A percentile compares a stretch with the other conserved stretches of the same genome.
Conservation (phyloP, 2,888 invertebrate species). For the Melolontha melolontha region DNA sequence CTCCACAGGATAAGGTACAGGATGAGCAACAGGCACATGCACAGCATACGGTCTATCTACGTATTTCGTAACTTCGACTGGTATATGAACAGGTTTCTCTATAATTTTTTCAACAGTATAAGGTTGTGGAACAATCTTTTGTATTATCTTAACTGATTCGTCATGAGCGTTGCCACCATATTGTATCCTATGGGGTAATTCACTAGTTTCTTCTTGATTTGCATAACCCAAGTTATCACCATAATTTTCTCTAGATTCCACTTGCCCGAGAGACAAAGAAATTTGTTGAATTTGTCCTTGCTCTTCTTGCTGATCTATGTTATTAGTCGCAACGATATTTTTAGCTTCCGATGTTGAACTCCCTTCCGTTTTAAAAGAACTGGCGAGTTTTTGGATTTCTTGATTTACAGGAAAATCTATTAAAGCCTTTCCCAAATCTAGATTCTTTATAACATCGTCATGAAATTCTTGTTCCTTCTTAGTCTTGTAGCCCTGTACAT, state of each 20-base stretch:
- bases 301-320: slow-evolving; percentile 51
- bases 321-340: not conserved
- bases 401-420: slow-evolving; percentile 29
- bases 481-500: slow-evolving; percentile 62
- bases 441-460: slow-evolving; percentile 23
- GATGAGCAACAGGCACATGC: slow-evolving; percentile 62
- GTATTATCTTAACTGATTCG: slow-evolving; percentile 47
- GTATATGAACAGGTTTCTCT: slow-evolving; percentile 60
- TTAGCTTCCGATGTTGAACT: slow-evolving; percentile 10
- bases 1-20: slow-evolving; percentile 65
- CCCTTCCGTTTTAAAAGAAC: not conserved
- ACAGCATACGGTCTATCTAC: slow-evolving; percentile 63
- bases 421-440: slow-evolving; percentile 36
- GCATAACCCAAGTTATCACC: not conserved
- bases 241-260: not conserved
- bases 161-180: not conserved
- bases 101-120: slow-evolving; percentile 67
- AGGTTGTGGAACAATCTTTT: slow-evolving; percentile 62
- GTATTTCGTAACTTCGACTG: slow-evolving; percentile 65
- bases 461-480: slow-evolving; percentile 12
- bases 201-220: slow-evolving; percentile 20
- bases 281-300: slow-evolving; percentile 52
- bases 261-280: slow-evolving; percentile 29
- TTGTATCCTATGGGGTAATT: slow-evolving; percentile 27
- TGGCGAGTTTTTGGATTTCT: slow-evolving; percentile 5